Percentiles rank a stretch among this genome's conserved stretches.
These are phyloP conservation scores for Periphyllus acericola DNA, from an alignment of 2,888 invertebrate species.

Conservation along the genomic window DNA sequence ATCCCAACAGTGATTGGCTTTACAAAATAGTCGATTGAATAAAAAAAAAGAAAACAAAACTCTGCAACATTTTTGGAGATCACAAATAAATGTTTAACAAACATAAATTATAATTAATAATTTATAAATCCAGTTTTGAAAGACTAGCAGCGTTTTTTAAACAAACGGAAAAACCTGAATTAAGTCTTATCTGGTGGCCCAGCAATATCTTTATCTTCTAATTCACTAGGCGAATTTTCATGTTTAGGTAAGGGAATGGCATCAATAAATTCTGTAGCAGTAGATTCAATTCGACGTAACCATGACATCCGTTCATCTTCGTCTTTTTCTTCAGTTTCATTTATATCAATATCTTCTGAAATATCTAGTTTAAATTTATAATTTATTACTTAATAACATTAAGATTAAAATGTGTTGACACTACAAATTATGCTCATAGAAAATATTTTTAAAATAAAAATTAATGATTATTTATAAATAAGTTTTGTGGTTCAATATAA, in stretches of 20 bases:
- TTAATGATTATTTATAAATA: no score
- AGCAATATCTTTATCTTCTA: slow-evolving; percentile 54
- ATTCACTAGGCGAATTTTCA: slow-evolving; percentile 32
- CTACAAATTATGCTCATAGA: no score
- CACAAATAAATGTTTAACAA: slow-evolving; percentile 56
- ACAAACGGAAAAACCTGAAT: slow-evolving; percentile 41
- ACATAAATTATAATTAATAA: slow-evolving; percentile 39
- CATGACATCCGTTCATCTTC: slow-evolving; percentile 44
- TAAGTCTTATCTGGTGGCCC: slow-evolving; percentile 60
- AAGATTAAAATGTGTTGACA: no score
- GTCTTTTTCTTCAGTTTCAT: slow-evolving; percentile 16
- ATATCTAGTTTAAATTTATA: neutral
- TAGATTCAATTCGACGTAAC: slow-evolving; percentile 50
- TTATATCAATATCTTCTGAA: slow-evolving; percentile 22
- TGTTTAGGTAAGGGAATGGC: slow-evolving; percentile 41
- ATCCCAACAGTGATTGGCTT: slow-evolving; percentile 59
- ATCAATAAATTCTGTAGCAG: slow-evolving; percentile 51
- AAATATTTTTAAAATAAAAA: no score
- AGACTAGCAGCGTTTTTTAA: slow-evolving; percentile 54
- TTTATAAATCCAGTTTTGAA: slow-evolving; percentile 53
- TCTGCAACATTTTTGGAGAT: slow-evolving; percentile 56
- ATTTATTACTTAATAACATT: neutral
- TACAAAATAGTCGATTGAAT: slow-evolving; percentile 61
- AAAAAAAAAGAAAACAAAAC: slow-evolving; percentile 57
- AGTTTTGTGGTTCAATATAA: no score